A percentile compares a stretch with the other conserved stretches of the same genome.
phyloP scores from a whole-genome alignment of 2,888 invertebrate genomes.

The Oscheius onirici region DNA sequence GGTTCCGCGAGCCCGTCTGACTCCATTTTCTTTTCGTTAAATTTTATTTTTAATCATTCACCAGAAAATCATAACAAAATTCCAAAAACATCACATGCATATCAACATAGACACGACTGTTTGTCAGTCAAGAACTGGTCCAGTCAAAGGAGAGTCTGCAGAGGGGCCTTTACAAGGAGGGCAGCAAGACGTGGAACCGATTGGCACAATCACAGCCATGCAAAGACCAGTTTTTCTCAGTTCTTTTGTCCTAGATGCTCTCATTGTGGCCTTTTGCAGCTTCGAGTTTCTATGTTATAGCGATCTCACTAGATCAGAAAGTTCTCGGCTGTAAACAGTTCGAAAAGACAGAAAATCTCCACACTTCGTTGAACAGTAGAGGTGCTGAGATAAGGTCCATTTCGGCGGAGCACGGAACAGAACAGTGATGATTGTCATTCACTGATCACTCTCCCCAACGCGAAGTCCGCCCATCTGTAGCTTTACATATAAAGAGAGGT shows the following conservation, averaged over 20 bases:
- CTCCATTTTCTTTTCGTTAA: neutral
- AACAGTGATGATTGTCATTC: neutral
- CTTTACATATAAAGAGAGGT: neutral
- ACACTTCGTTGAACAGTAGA: neutral
- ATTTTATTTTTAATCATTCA: neutral
- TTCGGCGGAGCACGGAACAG: neutral
- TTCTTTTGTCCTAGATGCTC: too few species aligned
- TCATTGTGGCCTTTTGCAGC: too few species aligned
- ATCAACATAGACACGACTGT: neutral
- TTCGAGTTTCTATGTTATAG: neutral
- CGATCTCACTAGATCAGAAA: neutral
- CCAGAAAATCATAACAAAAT: neutral
- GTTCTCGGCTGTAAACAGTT: too few species aligned
- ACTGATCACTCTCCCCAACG: neutral
- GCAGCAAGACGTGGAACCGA: neutral
- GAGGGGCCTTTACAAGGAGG: too few species aligned
- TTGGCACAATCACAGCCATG: too few species aligned
- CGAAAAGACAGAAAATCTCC: neutral
- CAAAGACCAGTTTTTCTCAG: too few species aligned
- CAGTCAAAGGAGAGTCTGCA: too few species aligned
- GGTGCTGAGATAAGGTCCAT: neutral
- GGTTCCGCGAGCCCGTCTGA: neutral
- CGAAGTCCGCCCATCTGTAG: neutral
- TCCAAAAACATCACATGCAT: neutral
- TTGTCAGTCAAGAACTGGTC: too few species aligned